Conservation (phyloP, 2,888 invertebrate genomes). For the Sesia bembeciformis region DNA sequence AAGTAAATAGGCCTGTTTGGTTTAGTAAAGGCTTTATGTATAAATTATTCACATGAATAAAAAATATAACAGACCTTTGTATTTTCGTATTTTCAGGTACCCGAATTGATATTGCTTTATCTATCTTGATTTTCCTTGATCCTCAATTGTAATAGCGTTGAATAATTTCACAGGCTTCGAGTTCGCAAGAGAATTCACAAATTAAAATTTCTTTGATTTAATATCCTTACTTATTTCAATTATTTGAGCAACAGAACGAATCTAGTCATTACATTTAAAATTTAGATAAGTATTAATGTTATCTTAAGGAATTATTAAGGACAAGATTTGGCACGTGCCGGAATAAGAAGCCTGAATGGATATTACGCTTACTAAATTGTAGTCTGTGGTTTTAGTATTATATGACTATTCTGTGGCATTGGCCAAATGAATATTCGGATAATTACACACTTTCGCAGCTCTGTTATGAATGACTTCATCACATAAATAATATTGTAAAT, state of each 20-base stretch:
- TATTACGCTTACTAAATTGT: conserved; percentile 56
- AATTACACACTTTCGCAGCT: too few relatives aligned
- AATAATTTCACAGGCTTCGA: not conserved
- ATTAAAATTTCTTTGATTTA: not conserved
- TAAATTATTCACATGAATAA: too few relatives aligned
- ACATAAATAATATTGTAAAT: too few relatives aligned
- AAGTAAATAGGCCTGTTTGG: too few relatives aligned
- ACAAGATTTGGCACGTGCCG: conserved; percentile 12
- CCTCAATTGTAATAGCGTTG: not conserved
- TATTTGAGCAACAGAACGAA: conserved; percentile 6
- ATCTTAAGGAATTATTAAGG: not conserved
- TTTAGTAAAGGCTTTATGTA: too few relatives aligned
- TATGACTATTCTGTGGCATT: too few relatives aligned
- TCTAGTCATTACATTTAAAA: conserved; percentile 33
- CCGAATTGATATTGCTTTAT: not conserved
- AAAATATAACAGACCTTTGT: not conserved
- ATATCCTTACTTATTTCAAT: not conserved
- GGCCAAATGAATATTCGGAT: too few relatives aligned
- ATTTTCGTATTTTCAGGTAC: not conserved
- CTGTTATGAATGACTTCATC: too few relatives aligned
- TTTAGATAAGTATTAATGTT: conserved; percentile 3
- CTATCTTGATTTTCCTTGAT: not conserved
- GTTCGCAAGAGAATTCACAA: not conserved
- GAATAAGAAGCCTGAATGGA: conserved; percentile 44
- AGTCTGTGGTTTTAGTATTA: conserved; percentile 4